A percentile compares a stretch with the other conserved stretches of the same genome.
These are phyloP conservation scores for Platyrinchus mystaceus DNA, from an alignment of 2,797 vertebrate species.

Conservation along the genomic window DNA sequence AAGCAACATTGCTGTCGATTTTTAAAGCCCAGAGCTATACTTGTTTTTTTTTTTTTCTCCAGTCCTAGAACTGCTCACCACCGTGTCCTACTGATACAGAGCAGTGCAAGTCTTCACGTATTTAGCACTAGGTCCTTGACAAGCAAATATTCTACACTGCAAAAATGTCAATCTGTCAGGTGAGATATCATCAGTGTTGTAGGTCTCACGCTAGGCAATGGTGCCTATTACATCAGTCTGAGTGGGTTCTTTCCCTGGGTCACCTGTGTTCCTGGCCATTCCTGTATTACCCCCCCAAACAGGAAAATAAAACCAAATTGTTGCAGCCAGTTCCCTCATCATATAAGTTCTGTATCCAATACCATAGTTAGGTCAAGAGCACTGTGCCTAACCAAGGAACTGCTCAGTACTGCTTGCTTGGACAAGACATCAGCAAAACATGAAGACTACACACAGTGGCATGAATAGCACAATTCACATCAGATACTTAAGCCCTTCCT, in stretches of 20 bases:
- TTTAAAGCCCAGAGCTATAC: background rate
- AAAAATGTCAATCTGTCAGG: background rate
- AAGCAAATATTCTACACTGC: background rate
- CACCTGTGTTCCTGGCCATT: background rate
- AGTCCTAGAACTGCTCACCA: background rate
- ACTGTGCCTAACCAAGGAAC: background rate
- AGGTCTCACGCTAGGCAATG: fast-evolving
- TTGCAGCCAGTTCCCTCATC: background rate
- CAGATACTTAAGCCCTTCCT: background rate
- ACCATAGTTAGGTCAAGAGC: background rate
- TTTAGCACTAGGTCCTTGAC: background rate
- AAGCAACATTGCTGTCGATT: background rate
- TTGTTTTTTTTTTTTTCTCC: background rate
- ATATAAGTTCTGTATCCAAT: fast-evolving
- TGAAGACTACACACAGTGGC: background rate
- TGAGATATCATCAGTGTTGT: fast-evolving
- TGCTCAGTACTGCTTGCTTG: background rate
- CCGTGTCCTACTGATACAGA: background rate
- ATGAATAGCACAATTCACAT: background rate
- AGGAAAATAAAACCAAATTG: background rate
- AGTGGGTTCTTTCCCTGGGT: background rate
- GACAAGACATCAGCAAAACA: background rate
- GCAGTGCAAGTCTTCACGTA: background rate
- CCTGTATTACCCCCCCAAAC: background rate
- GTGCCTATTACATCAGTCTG: background rate